Evolutionary conservation across 2,113 vertebrate species (phyloP).

Genomic region (Pavo muticus): DNA sequence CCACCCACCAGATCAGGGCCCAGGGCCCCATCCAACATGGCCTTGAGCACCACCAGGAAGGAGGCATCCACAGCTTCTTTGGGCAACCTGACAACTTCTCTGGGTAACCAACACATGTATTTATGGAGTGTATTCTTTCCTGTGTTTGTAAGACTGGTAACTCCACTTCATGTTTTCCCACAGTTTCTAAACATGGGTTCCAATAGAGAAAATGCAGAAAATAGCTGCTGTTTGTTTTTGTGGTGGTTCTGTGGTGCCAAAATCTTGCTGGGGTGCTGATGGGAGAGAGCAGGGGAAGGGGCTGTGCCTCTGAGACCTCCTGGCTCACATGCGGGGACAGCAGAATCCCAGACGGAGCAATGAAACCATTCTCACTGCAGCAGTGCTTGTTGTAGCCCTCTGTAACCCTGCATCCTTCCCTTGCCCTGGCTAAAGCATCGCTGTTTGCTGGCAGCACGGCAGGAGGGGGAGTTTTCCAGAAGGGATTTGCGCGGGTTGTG

Average conservation of each 20-base stretch:
- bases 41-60: no score
- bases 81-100: no score
- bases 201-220: not conserved
- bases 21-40: no score
- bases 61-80: no score
- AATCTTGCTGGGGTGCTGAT: rapidly evolving
- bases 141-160: not conserved
- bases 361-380: not conserved
- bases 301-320: not conserved
- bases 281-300: not conserved
- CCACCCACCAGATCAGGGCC: no score
- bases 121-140: not conserved
- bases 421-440: not conserved
- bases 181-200: not conserved
- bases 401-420: not conserved
- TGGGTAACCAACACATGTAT: rapidly evolving
- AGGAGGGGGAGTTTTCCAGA: constrained; percentile 13
- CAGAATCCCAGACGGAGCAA: not conserved
- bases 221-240: not conserved
- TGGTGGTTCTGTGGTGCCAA: not conserved
- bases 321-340: rapidly evolving
- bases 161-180: rapidly evolving
- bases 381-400: not conserved
- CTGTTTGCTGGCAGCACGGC: not conserved
- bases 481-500: not conserved